Conservation (phyloP, 2,888 invertebrate genomes). For the Heliconius sara region DNA sequence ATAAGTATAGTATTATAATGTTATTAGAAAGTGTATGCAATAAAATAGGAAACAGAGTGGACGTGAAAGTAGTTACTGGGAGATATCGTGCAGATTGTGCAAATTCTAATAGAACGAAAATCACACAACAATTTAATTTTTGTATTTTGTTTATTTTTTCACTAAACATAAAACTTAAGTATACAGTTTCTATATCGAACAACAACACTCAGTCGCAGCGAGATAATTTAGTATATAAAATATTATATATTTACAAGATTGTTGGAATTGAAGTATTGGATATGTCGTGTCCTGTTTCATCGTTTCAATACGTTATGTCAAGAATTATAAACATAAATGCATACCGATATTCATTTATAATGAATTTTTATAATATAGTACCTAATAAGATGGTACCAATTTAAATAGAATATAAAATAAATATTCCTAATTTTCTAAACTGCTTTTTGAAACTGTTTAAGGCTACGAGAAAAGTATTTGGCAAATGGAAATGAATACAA, state of each 20-base stretch:
- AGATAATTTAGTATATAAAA: slow-evolving; percentile 76
- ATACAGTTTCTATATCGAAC: slow-evolving; percentile 83
- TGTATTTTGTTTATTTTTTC: slow-evolving; percentile 82
- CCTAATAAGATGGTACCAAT: slow-evolving; percentile 59
- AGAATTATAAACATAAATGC: slow-evolving; percentile 67
- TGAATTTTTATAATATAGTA: slow-evolving; percentile 52
- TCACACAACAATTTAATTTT: slow-evolving; percentile 68
- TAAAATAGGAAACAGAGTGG: slow-evolving; percentile 63
- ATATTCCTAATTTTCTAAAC: slow-evolving; percentile 73
- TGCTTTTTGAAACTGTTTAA: slow-evolving; percentile 73
- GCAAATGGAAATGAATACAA: slow-evolving; percentile 80
- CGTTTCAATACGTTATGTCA: slow-evolving; percentile 55
- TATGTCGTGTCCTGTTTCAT: slow-evolving; percentile 54
- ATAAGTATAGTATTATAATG: slow-evolving; percentile 65
- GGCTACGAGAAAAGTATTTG: slow-evolving; percentile 77
- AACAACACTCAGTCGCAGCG: slow-evolving; percentile 82
- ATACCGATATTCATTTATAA: slow-evolving; percentile 56
- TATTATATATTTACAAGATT: slow-evolving; percentile 71
- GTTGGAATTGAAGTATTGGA: slow-evolving; percentile 56
- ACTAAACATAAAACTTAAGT: slow-evolving; percentile 83
- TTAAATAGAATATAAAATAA: slow-evolving; percentile 68
- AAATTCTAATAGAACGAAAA: slow-evolving; percentile 64
- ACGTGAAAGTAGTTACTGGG: slow-evolving; percentile 67
- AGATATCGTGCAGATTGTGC: slow-evolving; percentile 68
- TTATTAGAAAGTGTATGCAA: slow-evolving; percentile 72